phyloP scores from a whole-genome alignment of 1,140 invertebrate genomes.

The Planococcus citri region DNA sequence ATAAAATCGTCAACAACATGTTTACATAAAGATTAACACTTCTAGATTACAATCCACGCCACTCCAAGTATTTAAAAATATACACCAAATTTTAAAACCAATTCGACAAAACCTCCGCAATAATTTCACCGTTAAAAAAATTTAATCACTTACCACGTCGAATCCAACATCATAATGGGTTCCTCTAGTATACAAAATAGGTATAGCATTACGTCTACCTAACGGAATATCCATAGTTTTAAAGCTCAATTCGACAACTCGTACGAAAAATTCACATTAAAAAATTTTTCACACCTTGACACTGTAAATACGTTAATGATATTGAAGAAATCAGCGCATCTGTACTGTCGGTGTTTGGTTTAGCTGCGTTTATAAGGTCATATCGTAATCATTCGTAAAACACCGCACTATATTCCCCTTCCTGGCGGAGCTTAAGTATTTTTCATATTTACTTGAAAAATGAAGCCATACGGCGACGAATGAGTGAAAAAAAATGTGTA shows the following conservation, averaged over 20 bases:
- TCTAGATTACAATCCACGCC: no score
- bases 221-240: background rate
- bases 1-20: no score
- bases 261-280: background rate
- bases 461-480: constrained; percentile 5
- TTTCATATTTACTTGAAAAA: constrained; percentile 4
- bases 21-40: no score
- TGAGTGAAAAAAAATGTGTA: background rate
- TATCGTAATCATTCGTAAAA: background rate
- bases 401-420: background rate
- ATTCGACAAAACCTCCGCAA: no score
- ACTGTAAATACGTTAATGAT: constrained; percentile 5
- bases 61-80: no score
- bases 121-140: no score
- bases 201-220: constrained; percentile 38
- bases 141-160: constrained; percentile 55
- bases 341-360: background rate
- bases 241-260: background rate
- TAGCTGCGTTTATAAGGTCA: background rate
- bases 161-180: constrained; percentile 74
- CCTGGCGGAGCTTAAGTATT: background rate
- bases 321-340: background rate
- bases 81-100: no score
- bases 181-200: constrained; percentile 59
- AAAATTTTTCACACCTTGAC: background rate